Evolutionary conservation across 2,888 invertebrate genomes (phyloP).

Genomic region (Drosophila hamatofila): DNA sequence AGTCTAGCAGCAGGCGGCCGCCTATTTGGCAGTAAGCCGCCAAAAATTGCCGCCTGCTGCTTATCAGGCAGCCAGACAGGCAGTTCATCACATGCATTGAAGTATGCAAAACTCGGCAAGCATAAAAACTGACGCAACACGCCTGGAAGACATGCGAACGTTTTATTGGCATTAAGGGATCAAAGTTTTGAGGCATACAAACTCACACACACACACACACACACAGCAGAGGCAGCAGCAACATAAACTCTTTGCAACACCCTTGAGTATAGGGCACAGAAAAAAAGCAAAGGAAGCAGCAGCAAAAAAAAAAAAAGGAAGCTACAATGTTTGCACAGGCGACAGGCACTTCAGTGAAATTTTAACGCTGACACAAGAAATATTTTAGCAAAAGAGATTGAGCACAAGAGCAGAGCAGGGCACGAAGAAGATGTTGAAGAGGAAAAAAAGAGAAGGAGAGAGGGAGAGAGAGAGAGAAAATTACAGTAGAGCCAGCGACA

Average conservation of each 20-base stretch:
- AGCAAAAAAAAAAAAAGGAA: background rate
- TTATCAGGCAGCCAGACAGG: slow-evolving; percentile 57
- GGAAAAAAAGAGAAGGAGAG: slow-evolving; percentile 3
- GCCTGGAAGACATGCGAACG: slow-evolving; percentile 75
- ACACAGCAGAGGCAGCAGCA: slow-evolving; percentile 4
- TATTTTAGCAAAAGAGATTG: slow-evolving; percentile 66
- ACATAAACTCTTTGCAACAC: slow-evolving; percentile 72
- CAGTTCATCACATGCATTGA: slow-evolving; percentile 62
- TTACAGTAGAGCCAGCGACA: slow-evolving; percentile 42
- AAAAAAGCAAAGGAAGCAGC: background rate
- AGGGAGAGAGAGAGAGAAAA: background rate
- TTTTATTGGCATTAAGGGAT: slow-evolving; percentile 81
- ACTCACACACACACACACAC: slow-evolving; percentile 19
- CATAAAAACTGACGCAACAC: slow-evolving; percentile 75
- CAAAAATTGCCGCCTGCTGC: slow-evolving; percentile 62
- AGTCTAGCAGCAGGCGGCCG: slow-evolving; percentile 2
- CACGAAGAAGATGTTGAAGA: background rate
- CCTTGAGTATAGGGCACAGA: slow-evolving; percentile 56
- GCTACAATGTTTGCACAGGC: slow-evolving; percentile 69
- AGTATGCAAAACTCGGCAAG: slow-evolving; percentile 59
- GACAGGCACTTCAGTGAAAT: slow-evolving; percentile 70
- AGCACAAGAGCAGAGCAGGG: background rate
- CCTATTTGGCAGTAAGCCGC: slow-evolving; percentile 62
- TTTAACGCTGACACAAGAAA: slow-evolving; percentile 79
- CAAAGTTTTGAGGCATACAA: slow-evolving; percentile 61